Conservation (phyloP, 2,113 vertebrate genomes). For the Rhinolophus sinicus region DNA sequence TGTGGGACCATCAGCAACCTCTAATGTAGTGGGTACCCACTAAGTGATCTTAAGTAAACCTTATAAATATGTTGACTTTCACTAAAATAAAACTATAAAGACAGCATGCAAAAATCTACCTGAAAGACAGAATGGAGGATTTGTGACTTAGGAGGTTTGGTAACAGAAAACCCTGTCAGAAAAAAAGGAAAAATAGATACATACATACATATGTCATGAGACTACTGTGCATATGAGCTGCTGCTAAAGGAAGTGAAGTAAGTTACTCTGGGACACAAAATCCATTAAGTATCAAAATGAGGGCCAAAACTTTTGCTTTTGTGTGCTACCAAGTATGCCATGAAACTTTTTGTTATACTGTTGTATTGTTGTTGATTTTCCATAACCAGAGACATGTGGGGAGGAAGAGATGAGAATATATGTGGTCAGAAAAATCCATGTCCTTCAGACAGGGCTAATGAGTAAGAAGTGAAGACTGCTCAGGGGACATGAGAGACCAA, state of each 20-base stretch:
- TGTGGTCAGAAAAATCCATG: background rate
- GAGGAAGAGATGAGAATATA: background rate
- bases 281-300: background rate
- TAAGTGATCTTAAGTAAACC: background rate
- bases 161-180: background rate
- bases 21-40: background rate
- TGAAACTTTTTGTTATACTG: background rate
- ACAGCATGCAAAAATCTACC: background rate
- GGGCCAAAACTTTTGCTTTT: background rate
- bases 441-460: background rate
- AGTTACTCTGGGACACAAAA: background rate
- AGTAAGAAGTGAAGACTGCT: background rate
- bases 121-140: background rate
- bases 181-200: background rate
- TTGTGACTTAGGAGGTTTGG: background rate
- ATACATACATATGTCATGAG: background rate
- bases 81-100: background rate
- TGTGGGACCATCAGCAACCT: background rate
- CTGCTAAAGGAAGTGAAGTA: background rate
- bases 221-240: background rate
- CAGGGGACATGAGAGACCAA: background rate
- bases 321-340: background rate
- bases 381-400: background rate
- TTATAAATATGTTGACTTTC: background rate
- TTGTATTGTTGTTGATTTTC: background rate